Evolutionary conservation across 1,140 invertebrate genomes (phyloP).

Genomic region (Drosophila sechellia): DNA sequence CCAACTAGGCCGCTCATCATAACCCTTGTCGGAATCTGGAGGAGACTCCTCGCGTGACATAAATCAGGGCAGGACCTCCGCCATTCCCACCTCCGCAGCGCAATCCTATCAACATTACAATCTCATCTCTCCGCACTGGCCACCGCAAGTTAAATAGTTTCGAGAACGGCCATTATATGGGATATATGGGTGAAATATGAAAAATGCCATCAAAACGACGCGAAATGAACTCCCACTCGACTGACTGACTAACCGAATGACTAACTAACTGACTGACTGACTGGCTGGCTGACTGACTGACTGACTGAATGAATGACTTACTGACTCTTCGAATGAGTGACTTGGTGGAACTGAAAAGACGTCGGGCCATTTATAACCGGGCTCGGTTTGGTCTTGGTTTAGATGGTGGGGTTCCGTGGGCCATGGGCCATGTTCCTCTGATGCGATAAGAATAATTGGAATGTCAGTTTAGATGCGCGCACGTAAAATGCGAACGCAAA

Average conservation of each 20-base stretch:
- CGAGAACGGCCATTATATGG: constrained; percentile 12
- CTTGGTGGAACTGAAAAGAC: constrained; percentile 59
- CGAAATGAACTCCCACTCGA: constrained; percentile 44
- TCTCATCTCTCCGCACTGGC: constrained; percentile 9
- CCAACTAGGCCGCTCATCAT: not conserved
- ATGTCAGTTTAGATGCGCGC: constrained; percentile 73
- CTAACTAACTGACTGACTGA: constrained; percentile 7
- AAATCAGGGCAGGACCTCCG: constrained; percentile 18
- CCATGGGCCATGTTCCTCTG: constrained; percentile 20
- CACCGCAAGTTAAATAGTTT: constrained; percentile 50
- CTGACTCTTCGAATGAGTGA: constrained; percentile 13
- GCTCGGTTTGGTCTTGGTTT: not conserved
- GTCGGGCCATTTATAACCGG: constrained; percentile 52
- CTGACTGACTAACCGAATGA: constrained; percentile 8
- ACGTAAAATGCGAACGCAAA: constrained; percentile 66
- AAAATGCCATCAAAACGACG: constrained; percentile 52
- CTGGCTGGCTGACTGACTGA: constrained; percentile 12
- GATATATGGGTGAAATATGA: constrained; percentile 44
- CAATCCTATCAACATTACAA: constrained; percentile 14
- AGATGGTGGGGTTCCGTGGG: not conserved
- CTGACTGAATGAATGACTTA: constrained; percentile 12
- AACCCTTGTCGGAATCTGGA: constrained; percentile 6
- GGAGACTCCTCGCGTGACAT: constrained; percentile 18
- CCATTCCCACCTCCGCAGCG: not conserved
- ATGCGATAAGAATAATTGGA: constrained; percentile 77